Conservation (phyloP, 2,797 vertebrate genomes). For the Oceanodroma leucorhoa region DNA sequence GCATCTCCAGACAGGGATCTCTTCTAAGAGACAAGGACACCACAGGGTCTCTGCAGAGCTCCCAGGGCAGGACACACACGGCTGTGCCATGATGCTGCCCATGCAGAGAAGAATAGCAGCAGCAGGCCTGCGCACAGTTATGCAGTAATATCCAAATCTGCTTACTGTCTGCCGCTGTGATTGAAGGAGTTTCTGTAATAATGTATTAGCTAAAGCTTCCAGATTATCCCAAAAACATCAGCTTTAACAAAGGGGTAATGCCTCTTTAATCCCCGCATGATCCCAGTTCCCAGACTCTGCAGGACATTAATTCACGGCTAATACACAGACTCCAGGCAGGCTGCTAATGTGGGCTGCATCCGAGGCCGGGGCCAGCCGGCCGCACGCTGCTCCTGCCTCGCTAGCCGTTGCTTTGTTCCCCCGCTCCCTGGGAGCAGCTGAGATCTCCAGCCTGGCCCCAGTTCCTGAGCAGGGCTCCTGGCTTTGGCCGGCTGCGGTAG, state of each 20-base stretch:
- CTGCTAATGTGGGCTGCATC: slow-evolving; percentile 20
- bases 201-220: slow-evolving; percentile 75
- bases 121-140: not conserved
- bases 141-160: slow-evolving; percentile 72
- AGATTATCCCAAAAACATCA: slow-evolving; percentile 77
- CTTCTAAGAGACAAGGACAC: not conserved
- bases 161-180: slow-evolving; percentile 72
- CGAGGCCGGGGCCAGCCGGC: not conserved
- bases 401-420: not conserved
- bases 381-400: not conserved
- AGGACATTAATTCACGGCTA: slow-evolving; percentile 74
- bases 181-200: slow-evolving; percentile 74
- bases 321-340: slow-evolving; percentile 55
- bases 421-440: not conserved
- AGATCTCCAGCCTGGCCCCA: not conserved
- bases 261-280: slow-evolving; percentile 73
- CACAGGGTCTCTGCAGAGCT: not conserved
- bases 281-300: slow-evolving; percentile 59
- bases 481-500: fast-evolving
- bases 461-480: not conserved
- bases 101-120: not conserved
- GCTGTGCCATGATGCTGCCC: not conserved
- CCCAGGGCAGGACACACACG: not conserved
- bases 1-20: not conserved
- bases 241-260: slow-evolving; percentile 77